phyloP scores from a whole-genome alignment of 2,797 vertebrate genomes.

The Alca torda region DNA sequence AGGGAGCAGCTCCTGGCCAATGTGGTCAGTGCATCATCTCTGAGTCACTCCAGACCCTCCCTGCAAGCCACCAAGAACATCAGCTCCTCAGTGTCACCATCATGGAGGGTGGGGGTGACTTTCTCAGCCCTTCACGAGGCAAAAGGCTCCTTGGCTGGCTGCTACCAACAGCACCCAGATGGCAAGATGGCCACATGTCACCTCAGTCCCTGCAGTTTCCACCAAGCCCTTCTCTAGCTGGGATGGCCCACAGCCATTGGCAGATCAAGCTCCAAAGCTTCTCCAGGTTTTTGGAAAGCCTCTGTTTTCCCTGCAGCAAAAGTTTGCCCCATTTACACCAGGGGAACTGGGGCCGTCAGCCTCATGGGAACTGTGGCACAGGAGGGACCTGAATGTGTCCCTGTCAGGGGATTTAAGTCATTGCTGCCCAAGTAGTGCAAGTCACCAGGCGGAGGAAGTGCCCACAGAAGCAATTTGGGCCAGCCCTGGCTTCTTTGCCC shows the following conservation, averaged over 20 bases:
- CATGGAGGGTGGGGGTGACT: neutral
- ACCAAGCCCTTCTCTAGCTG: neutral
- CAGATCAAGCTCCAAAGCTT: neutral
- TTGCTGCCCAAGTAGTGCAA: neutral
- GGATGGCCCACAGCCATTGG: neutral
- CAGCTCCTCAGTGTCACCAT: neutral
- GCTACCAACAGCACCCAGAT: neutral
- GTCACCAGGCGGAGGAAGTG: neutral
- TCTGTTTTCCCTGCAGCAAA: neutral
- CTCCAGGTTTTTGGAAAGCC: neutral
- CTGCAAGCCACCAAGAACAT: neutral
- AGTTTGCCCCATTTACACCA: neutral
- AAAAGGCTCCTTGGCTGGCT: neutral
- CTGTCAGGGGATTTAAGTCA: neutral
- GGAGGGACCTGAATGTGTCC: rapidly evolving
- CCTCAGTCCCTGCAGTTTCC: neutral
- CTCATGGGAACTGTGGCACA: rapidly evolving
- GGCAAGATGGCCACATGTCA: neutral
- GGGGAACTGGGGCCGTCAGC: neutral
- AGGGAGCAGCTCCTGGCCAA: neutral
- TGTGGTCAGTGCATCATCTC: neutral
- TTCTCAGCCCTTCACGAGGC: neutral
- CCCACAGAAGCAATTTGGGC: neutral
- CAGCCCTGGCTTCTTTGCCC: neutral
- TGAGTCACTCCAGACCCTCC: neutral